A percentile compares a stretch with the other conserved stretches of the same genome.
These are phyloP conservation scores for Salminus brasiliensis DNA, from an alignment of 2,113 vertebrate genomes.

Conservation along the genomic window DNA sequence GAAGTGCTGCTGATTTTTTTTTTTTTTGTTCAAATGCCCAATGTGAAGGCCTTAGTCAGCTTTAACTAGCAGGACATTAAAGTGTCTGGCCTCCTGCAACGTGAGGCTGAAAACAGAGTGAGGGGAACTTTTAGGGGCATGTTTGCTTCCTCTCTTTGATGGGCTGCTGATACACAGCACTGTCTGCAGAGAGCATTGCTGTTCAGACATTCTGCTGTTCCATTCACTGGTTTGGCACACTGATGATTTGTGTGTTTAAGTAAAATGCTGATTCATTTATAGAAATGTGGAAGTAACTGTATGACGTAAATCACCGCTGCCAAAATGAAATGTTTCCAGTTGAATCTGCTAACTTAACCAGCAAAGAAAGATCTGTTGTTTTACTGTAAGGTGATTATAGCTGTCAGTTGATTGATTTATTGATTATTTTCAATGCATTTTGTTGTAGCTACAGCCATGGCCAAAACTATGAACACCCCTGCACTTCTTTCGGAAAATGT, in stretches of 20 bases:
- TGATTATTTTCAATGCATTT: too few relatives aligned
- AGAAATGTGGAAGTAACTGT: background rate
- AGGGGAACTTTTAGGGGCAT: slow-evolving; percentile 64
- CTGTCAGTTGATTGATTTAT: too few relatives aligned
- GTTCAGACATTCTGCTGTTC: background rate
- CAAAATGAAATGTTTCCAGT: too few relatives aligned
- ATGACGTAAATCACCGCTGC: background rate
- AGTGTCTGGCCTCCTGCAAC: slow-evolving; percentile 74
- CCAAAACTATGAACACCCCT: too few relatives aligned
- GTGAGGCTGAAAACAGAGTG: slow-evolving; percentile 64
- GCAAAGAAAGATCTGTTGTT: too few relatives aligned
- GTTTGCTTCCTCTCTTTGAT: slow-evolving; percentile 65
- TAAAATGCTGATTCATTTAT: background rate
- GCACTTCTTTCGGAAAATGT: too few relatives aligned
- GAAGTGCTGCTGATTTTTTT: slow-evolving; percentile 67
- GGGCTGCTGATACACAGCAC: slow-evolving; percentile 55
- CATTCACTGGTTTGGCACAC: too few relatives aligned
- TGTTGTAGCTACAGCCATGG: too few relatives aligned
- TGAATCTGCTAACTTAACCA: too few relatives aligned
- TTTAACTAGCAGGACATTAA: slow-evolving; percentile 71
- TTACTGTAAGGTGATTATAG: too few relatives aligned
- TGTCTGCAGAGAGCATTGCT: background rate
- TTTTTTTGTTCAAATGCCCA: slow-evolving; percentile 68
- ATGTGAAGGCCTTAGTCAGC: slow-evolving; percentile 67
- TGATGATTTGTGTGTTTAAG: background rate